These are phyloP conservation scores for Montipora sp. DNA, from an alignment of 64 coral and sea anemone species.

Conservation along the genomic window DNA sequence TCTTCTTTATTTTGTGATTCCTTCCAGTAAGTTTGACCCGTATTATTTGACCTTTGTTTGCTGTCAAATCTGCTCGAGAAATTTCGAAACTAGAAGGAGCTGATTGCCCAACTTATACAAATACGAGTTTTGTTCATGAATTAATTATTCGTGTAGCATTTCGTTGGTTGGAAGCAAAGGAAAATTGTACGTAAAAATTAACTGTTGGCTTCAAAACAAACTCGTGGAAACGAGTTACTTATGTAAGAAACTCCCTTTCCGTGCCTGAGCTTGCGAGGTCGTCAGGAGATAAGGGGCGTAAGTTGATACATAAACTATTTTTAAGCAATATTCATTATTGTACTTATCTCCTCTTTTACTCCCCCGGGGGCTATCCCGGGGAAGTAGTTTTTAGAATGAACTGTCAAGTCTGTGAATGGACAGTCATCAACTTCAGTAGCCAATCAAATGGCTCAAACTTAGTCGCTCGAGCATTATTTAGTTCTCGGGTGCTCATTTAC, in stretches of 20 bases:
- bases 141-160: background rate
- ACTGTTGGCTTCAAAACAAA: background rate
- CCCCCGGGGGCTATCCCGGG: background rate
- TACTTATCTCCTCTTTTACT: background rate
- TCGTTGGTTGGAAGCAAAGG: no score
- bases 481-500: slow-evolving; percentile 75
- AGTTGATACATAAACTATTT: background rate
- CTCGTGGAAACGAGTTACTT: background rate
- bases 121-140: background rate
- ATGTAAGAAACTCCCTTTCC: background rate
- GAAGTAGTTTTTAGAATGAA: background rate
- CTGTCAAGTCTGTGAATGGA: slow-evolving; percentile 70
- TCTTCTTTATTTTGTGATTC: background rate
- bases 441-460: slow-evolving; percentile 57
- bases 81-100: background rate
- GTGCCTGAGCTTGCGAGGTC: background rate
- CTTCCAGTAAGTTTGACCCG: background rate
- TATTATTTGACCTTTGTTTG: background rate
- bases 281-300: background rate
- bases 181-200: background rate
- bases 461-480: slow-evolving; percentile 44
- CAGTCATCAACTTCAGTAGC: slow-evolving; percentile 21
- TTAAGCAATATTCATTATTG: background rate
- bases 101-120: no score
- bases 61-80: background rate